Evolutionary conservation across 2,113 vertebrate genomes (phyloP).

Genomic region (Chrysemys picta): DNA sequence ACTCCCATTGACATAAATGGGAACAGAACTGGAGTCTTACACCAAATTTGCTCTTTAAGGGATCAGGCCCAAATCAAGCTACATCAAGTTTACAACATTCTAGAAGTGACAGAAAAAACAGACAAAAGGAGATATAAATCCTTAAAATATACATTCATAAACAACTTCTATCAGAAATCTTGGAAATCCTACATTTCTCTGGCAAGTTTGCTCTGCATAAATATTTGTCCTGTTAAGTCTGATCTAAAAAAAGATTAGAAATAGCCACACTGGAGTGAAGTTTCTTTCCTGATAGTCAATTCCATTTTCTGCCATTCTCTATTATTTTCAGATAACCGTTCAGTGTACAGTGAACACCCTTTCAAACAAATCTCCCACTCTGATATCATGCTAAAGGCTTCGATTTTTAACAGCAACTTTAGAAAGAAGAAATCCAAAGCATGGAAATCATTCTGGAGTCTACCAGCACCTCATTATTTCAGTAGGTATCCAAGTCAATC

Average conservation of each 20-base stretch:
- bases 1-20: not conserved
- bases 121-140: not conserved
- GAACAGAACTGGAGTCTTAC: not conserved
- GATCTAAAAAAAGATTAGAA: slow-evolving; percentile 31
- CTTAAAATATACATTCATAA: slow-evolving; percentile 34
- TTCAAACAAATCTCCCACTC: slow-evolving; percentile 1
- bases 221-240: slow-evolving; percentile 18
- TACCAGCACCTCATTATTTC: slow-evolving; percentile 58
- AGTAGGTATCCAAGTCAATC: slow-evolving; percentile 35
- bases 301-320: not conserved
- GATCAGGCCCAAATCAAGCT: not conserved
- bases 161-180: slow-evolving; percentile 22
- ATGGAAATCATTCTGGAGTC: slow-evolving; percentile 50
- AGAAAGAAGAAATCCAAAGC: not conserved
- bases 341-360: not conserved
- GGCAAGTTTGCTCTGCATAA: slow-evolving; percentile 30
- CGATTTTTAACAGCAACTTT: not conserved
- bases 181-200: not conserved
- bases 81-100: not conserved
- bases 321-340: not conserved
- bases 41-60: not conserved
- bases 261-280: not conserved
- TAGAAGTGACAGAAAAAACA: not conserved
- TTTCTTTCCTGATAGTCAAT: not conserved
- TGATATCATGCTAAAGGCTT: slow-evolving; percentile 14